Evolutionary conservation across 2,888 invertebrate species (phyloP), one percentile per base, ranked within the genome.

Genomic region (Sinhomidia bicolor): DNA sequence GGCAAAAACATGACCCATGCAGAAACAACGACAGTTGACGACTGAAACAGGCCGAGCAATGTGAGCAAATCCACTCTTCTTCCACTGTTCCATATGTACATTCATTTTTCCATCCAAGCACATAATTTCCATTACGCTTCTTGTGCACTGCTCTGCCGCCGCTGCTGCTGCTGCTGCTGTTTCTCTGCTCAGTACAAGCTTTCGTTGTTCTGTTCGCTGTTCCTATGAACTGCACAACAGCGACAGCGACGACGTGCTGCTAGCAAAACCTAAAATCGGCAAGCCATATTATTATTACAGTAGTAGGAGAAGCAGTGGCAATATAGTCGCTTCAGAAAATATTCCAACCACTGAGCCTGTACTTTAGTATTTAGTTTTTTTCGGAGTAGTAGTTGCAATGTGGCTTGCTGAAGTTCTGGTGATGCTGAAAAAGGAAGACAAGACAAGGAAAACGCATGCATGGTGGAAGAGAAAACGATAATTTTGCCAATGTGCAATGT

Each of bases 21-120:
- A 82, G 76, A 88, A 62, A 36, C 71, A 88, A 62, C 81, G 82
- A 88, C 87, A 88, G 82, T 88, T 88, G 87, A 88, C 82, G 87
- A 88, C 87, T 88, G 87, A 88, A 68, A 65, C 76, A 41, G 20
- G 65, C 87, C 20, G 36, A 82, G 65, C 82, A 41, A 41, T 29
- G 32, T n/a, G 86, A 74, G n/a, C n/a, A n/a, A n/a, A 86, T 86
- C 81, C 29, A 23, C 32, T 86, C 80, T 44, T 51, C 41, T 71
- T n/a, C n/a, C n/a, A n/a, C n/a, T n/a, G 44, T 44, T 44, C 44
- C 76, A 85, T 74, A n/a, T n/a, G 71, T 60, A 82, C 51, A 71
- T 71, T 6, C 71, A 68, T 36, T 17, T 41, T 41, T 68, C 41
- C 36, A 68, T 68, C 36, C 68, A 36, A 36, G 68, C 68, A 68